phyloP scores from a whole-genome alignment of 2,888 invertebrate species.

The Seira ritae region DNA sequence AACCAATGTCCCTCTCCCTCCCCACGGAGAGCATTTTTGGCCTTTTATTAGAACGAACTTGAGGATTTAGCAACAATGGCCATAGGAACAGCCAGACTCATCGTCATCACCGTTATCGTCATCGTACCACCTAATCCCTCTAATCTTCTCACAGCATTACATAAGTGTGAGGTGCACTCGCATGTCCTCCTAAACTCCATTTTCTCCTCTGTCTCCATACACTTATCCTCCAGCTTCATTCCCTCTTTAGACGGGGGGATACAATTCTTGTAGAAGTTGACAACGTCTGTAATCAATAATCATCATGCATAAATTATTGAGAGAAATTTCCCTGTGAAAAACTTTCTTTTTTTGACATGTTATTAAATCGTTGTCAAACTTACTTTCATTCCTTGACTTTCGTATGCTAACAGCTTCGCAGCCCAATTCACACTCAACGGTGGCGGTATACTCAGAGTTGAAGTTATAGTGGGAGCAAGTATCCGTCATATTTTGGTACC shows the following conservation, averaged over 20 bases:
- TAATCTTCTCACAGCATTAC: conserved; percentile 47
- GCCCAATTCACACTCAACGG: conserved; percentile 67
- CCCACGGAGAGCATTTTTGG: too few species aligned
- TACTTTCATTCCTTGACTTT: conserved; percentile 69
- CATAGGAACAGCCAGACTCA: too few species aligned
- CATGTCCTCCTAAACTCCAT: conserved; percentile 57
- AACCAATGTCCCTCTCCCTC: too few species aligned
- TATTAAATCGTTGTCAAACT: conserved; percentile 40
- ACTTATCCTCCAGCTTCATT: conserved; percentile 58
- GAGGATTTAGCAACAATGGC: too few species aligned
- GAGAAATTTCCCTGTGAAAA: conserved; percentile 2
- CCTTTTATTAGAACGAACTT: too few species aligned
- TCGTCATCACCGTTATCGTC: too few species aligned
- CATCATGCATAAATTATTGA: conserved; percentile 25
- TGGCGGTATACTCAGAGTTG: conserved; percentile 47
- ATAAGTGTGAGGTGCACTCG: conserved; percentile 69
- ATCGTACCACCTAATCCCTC: background rate
- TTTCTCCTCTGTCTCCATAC: conserved; percentile 60
- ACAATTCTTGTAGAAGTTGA: conserved; percentile 72
- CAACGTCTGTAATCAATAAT: conserved; percentile 59
- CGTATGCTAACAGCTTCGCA: conserved; percentile 69
- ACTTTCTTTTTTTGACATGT: conserved; percentile 35
- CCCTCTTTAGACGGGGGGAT: conserved; percentile 31
- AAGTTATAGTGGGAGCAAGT: conserved; percentile 70
- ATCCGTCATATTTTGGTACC: conserved; percentile 58